Base-by-base conservation (phyloP, 2,113 vertebrate species). In the Cygnus atratus region DNA sequence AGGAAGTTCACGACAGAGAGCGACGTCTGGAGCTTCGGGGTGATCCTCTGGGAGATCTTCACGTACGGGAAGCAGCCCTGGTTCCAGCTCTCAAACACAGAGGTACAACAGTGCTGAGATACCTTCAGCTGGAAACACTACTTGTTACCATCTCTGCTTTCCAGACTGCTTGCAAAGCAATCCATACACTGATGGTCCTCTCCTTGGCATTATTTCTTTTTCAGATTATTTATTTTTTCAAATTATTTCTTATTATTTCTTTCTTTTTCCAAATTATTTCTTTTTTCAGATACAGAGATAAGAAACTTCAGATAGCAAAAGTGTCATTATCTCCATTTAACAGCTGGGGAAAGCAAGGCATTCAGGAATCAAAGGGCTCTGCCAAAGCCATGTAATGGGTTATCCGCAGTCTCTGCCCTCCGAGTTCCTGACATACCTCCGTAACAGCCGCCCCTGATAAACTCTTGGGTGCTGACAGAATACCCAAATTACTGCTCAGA, bases 41-140 rank as follows among this genome's bases (percentile, higher is more conserved):
- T 99, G 93, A 99, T 99, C 95, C 98, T 99, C 88, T 99, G 99
- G 99, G 99, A 99, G 98, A 99, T 99, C 97, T 99, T 99, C 97
- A 99, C 99, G 1, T 99, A 99, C 10, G 99, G 99, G 88, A 99
- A 99, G 95, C 99, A 99, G 97, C 99, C 99, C 11, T 99, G 99
- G 99, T 99, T 99, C 95, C 99, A 99, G 97, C 98, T 99, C 84
- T 99, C 99, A 61, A 99, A 99, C 97, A 99, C 99, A 67, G 99
- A 99, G 99, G 99, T 99, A 98, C 63, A 41, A 19, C 70, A 18
- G 37, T 41, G 26, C 59, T 80, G 65, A 75, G 58, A 62, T 18
- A 20, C 21, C 48, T 93, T 93, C 84, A 91, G 77, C 61, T 87
- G 52, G 21, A 75, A 87, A 68, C 33, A 70, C 3, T 71, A 10